phyloP scores from a whole-genome alignment of 2,113 vertebrate species.

The Salminus brasiliensis region DNA sequence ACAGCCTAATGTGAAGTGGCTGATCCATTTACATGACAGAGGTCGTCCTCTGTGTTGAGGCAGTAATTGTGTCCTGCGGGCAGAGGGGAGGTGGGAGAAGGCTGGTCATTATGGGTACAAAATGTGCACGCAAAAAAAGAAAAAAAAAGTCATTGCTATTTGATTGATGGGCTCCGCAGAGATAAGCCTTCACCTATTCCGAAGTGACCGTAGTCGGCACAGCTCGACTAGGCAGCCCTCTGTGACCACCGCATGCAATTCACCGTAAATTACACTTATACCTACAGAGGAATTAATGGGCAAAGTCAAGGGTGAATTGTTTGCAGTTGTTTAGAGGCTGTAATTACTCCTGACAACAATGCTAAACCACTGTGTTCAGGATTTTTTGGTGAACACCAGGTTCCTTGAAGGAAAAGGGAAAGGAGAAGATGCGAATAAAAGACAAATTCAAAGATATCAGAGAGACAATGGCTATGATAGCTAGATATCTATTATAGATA shows the following conservation, averaged over 20 bases:
- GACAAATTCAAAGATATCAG: neutral
- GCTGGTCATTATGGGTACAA: slow-evolving; percentile 48
- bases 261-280: neutral
- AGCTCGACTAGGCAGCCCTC: slow-evolving; percentile 7
- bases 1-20: slow-evolving; percentile 36
- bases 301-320: slow-evolving; percentile 20
- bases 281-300: neutral
- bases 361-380: neutral
- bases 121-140: slow-evolving; percentile 25
- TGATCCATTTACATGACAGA: slow-evolving; percentile 58
- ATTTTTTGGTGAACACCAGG: neutral
- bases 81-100: slow-evolving; percentile 11
- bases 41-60: slow-evolving; percentile 50
- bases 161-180: slow-evolving; percentile 45
- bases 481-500: too few relatives aligned
- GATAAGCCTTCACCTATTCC: slow-evolving; percentile 37
- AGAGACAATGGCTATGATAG: neutral
- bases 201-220: neutral
- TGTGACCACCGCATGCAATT: slow-evolving; percentile 16
- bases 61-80: slow-evolving; percentile 55
- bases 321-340: neutral
- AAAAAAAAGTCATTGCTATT: slow-evolving; percentile 6
- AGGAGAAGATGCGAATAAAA: neutral
- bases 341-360: neutral
- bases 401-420: neutral